Evolutionary conservation across 2,113 vertebrate genomes (phyloP).

Genomic region (Piaya cayana): DNA sequence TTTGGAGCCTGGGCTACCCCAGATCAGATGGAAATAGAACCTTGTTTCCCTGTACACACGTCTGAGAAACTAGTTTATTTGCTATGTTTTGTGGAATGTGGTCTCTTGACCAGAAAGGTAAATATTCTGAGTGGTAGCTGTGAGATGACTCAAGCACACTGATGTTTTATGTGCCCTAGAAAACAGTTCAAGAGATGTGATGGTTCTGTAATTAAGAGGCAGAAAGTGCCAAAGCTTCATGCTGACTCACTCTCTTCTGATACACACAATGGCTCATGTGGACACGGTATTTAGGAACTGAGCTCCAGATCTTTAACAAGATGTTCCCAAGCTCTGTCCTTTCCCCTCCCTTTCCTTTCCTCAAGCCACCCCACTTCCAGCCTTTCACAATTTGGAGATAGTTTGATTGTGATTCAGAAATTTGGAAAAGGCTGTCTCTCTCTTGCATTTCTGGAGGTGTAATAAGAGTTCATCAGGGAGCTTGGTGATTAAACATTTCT

Average conservation of each 20-base stretch:
- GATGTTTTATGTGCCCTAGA: neutral
- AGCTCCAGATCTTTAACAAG: neutral
- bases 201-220: neutral
- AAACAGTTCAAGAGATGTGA: neutral
- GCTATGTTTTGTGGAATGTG: rapidly evolving
- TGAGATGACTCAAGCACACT: neutral
- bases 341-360: neutral
- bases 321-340: neutral
- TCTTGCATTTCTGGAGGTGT: neutral
- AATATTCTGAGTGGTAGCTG: neutral
- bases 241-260: neutral
- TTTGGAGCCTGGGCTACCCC: neutral
- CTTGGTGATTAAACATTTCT: neutral
- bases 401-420: neutral
- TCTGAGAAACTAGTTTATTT: neutral
- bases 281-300: neutral
- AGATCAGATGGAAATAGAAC: neutral
- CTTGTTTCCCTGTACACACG: rapidly evolving
- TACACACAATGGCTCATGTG: rapidly evolving
- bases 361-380: neutral
- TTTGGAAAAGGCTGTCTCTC: neutral
- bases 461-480: neutral
- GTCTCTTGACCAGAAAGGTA: neutral
- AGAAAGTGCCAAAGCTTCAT: neutral
- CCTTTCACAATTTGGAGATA: neutral